Base-by-base conservation (phyloP, 2,113 vertebrate genomes). In the Lipophrys pholis region DNA sequence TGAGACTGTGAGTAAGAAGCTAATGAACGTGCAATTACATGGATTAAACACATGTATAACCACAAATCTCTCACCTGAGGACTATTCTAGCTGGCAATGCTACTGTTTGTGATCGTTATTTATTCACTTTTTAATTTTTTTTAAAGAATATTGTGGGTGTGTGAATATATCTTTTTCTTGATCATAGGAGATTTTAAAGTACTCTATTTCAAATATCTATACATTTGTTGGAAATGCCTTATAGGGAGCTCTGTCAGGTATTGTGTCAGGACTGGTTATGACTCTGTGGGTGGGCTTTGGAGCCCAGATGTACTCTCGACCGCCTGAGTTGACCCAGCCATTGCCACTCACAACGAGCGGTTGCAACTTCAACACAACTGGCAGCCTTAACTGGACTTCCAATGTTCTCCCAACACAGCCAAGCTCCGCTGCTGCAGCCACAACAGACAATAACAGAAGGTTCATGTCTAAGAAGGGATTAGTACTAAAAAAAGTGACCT, bases 1-100 rank as follows among this genome's bases (percentile, higher is more conserved):
- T 82, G 95, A 96, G 91, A 97, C 96, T 53, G 96, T 95, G 93
- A 95, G 95, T 92, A 87, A 70, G n/a, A 66, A 45, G 11, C 48
- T 49, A 16, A 30, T 62, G 52, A 43, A 17, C 60, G 54, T 36
- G 52, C 60, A 57, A 77, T 81, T 38, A 65, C 60, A 10, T 21
- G 8, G 16, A 14, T 40, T 11, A 75, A 68, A 63, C 4, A 30
- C 21, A 30, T 30, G 21, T 4, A 30, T 30, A 30, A 30, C 58
- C 67, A 39, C 67, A 30, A 35, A 62, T 54, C 16, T 30, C 41
- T 71, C 21, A 54, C 12, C 50, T 3, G 0, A 35, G 2, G 11
- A 7, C 50, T 6, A 6, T n/a, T 55, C 10, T 30, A 2, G 21
- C 21, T 30, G 9, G 12, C 1, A 12, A 36, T 51, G 40, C 66